Base-by-base conservation (phyloP, 2,888 invertebrate genomes). In the Aphidius colemani region DNA sequence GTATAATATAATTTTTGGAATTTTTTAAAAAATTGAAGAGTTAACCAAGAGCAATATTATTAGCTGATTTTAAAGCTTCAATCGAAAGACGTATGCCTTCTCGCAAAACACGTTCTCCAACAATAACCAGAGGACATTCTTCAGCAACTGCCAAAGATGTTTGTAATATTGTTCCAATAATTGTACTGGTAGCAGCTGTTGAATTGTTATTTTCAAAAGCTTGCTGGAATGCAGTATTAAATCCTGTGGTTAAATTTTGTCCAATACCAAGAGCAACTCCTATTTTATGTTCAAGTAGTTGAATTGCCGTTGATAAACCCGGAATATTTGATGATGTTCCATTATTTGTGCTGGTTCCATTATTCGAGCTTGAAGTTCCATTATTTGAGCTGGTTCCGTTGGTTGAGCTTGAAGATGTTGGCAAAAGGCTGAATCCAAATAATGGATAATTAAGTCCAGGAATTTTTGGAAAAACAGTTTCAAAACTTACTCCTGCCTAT, bases 71-170 rank as follows among this genome's bases (percentile, higher is more conserved):
- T 7, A 63, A 64, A 7, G 72, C 69, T 57, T 74, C 72, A 4
- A 44, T 30, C 9, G 68, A 63, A 4, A 74, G 63, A n/a, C 72
- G 66, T 10, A 72, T 53, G 8, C 72, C 73, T 57, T 74, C 72
- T 43, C 62, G 62, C 8, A 72, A 13, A 10, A 74, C 71, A 3
- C 72, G 66, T 49, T 13, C 7, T 5, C 70, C 70, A 39, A 71
- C 50, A 2, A 70, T 43, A n/a, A 72, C 49, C 5, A 70, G 13
- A 4, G 73, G 73, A 56, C 73, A 72, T 50, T 70, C 69, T 8
- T 45, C 63, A 0, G 73, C 73, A 0, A 69, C 69, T 7, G 61
- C 66, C 6, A 66, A 43, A 51, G 71, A 72, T 55, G 67, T 62
- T 9, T 65, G 60, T 3, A 69, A 45, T 13, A 74, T 69, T 0